Base-by-base conservation (phyloP, 1,140 invertebrate genomes). In the Chironomus tepperi region DNA sequence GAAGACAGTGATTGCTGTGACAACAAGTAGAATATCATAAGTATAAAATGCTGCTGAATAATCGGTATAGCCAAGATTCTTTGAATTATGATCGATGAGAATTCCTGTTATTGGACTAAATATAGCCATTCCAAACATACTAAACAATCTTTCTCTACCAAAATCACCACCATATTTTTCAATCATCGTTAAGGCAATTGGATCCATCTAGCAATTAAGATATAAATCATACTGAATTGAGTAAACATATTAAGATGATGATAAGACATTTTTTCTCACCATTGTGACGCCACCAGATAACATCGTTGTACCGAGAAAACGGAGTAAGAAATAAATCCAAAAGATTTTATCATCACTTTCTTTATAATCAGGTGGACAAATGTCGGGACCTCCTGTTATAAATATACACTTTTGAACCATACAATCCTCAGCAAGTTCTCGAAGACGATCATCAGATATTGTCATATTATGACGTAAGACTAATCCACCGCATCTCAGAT, bases 61-160 rank as follows among this genome's bases (percentile, higher is more conserved):
- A 81, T 92, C 90, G 0, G 89, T 91, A 78, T 90, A 89, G 75
- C 89, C 90, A 80, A 87, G 81, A 8, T 84, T 84, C 24, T 83
- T 77, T 65, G 86, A 87, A 1, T 83, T 84, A 74, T 87, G 87
- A 84, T 93, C 91, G 79, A 93, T 91, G 74, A 93, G 84, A 75
- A 89, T 86, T 75, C 92, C 92, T 7, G 90, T 91, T 43, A 93
- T 87, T 73, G 92, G 91, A 6, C 91, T 92, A 80, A 93, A 91
- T 77, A 93, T 87, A 21, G 90, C 91, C 87, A 91, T 90, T 67
- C 91, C 92, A 43, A 93, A 84, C 77, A 90, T 92, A 5, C 89
- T 90, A 82, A 91, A 93, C 74, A 93, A 81, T 75, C 91, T 84
- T 78, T 94, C 91, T 78, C 90, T 85, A 9, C 92, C 92, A 80